These are phyloP conservation scores for Tubulanus polymorphus DNA, from an alignment of 2,888 invertebrate species.

Conservation along the genomic window DNA sequence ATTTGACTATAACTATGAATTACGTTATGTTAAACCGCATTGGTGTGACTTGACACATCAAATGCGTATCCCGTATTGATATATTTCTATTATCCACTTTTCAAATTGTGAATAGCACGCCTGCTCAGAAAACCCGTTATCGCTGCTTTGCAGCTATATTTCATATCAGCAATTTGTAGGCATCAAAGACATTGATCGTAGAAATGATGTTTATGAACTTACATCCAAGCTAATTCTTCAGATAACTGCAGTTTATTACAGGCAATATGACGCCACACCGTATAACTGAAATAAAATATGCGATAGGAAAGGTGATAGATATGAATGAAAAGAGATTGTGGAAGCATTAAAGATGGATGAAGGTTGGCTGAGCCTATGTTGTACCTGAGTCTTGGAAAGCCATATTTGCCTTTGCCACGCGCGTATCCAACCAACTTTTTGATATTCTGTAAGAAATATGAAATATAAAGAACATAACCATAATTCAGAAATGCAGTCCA, in stretches of 20 bases:
- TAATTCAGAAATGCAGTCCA: background rate
- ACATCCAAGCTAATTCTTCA: constrained; percentile 54
- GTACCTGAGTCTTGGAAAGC: constrained; percentile 49
- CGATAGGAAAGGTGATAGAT: background rate
- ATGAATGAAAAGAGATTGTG: background rate
- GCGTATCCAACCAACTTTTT: constrained; percentile 53
- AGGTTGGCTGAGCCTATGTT: background rate
- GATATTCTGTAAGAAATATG: constrained; percentile 43
- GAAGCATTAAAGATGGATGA: constrained; percentile 2
- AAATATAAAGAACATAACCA: background rate
- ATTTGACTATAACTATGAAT: too few species aligned
- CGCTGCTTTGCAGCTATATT: too few species aligned
- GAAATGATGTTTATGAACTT: too few species aligned
- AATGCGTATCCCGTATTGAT: too few species aligned
- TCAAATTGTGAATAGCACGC: too few species aligned
- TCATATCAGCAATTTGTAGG: too few species aligned
- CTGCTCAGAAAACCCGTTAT: too few species aligned
- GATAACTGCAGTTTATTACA: constrained; percentile 52
- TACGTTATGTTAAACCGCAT: too few species aligned
- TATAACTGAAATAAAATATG: constrained; percentile 38
- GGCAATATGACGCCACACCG: constrained; percentile 53
- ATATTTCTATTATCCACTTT: too few species aligned
- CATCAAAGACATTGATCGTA: too few species aligned
- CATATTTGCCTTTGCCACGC: constrained; percentile 47
- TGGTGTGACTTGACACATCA: too few species aligned